Base-by-base conservation (phyloP, 2,888 invertebrate genomes). In the Nephrotoma flavescens region DNA sequence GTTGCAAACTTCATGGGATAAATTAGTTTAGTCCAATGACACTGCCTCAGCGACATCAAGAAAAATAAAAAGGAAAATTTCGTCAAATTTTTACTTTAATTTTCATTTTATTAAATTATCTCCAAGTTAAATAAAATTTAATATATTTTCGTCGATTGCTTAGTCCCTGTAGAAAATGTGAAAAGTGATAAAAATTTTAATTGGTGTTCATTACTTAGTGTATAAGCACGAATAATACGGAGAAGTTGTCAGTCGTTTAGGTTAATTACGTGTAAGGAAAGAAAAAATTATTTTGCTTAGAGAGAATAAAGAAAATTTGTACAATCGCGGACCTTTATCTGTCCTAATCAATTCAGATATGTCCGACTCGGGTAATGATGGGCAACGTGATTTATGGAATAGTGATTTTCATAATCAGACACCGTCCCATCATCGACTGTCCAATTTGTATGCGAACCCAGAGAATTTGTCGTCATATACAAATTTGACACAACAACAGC, bases 231-330 rank as follows among this genome's bases (percentile, higher is more conserved):
- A 84, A 84, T 42, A 15, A 84, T 84, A 42, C 42, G 6, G 6
- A 84, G 12, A 42, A 84, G 42, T 84, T 12, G 42, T 6, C 3
- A n/a, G 7, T 42, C 41, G 84, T 42, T 41, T 84, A 84, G 84
- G 84, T 42, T 42, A 84, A 84, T 84, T 84, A 84, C 84, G 84
- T 84, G 84, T 84, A 42, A 84, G 42, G 42, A 84, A 84, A 84
- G 42, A 42, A 84, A 84, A 83, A 15, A 84, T 3, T 84, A 42
- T 4, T 84, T 42, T 12, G 42, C 41, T 4, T 84, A 1, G 6
- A 6, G 41, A 42, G 6, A 42, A 71, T 71, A 71, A 31, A 71
- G 31, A 71, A 71, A 71, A 71, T 31, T 31, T 31, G 9, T 9
- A 71, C 1, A 71, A 71, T 71, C 71, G 31, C 52, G 52, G n/a